Percentiles rank a stretch among this genome's conserved stretches.
Evolutionary conservation across 2,797 vertebrate genomes (phyloP).

Genomic region (Micropoecilia bifurca): DNA sequence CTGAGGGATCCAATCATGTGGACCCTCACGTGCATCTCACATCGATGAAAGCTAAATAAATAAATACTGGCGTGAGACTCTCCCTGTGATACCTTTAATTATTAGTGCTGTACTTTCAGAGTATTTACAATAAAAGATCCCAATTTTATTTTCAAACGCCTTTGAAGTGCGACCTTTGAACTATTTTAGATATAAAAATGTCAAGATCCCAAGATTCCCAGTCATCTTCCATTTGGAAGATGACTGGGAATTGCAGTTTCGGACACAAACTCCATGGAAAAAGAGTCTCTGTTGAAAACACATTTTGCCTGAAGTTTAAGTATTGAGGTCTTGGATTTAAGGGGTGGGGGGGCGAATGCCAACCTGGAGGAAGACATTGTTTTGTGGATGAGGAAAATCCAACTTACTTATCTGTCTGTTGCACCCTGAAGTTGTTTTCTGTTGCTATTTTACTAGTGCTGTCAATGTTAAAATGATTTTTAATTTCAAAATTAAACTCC

Average conservation of each 20-base stretch:
- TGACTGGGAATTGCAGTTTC: not conserved
- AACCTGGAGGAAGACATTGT: not conserved
- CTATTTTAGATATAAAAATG: not conserved
- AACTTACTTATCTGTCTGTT: not conserved
- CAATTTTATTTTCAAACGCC: not conserved
- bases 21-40: not conserved
- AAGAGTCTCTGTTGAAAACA: not conserved
- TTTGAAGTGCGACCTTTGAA: not conserved
- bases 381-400: too few relatives aligned
- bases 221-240: too few relatives aligned
- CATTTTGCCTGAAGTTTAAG: not conserved
- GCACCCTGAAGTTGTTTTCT: too few relatives aligned
- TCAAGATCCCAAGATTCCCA: too few relatives aligned
- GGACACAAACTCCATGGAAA: not conserved
- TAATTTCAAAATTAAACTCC: not conserved
- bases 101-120: not conserved
- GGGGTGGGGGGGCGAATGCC: not conserved
- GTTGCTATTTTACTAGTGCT: too few relatives aligned
- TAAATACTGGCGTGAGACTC: not conserved
- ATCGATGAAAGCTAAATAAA: not conserved
- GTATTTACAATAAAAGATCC: not conserved
- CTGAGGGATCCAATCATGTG: not conserved
- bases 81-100: not conserved
- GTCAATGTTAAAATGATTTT: too few relatives aligned
- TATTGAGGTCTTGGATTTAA: not conserved